phyloP scores from a whole-genome alignment of 1,140 invertebrate species.

The Drosophila pruinosa region DNA sequence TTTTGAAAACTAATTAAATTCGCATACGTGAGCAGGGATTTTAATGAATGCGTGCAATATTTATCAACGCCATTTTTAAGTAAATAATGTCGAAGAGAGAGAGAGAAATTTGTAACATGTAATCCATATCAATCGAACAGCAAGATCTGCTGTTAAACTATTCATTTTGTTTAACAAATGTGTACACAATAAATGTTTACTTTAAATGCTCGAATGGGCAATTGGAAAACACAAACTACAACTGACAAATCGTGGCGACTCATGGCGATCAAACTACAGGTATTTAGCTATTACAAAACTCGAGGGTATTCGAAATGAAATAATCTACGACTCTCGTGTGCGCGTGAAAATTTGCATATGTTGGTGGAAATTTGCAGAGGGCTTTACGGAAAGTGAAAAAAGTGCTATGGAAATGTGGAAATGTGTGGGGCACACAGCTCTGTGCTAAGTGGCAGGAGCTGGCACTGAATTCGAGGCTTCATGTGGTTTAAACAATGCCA shows the following conservation, averaged over 20 bases:
- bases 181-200: conserved; percentile 5
- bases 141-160: background rate
- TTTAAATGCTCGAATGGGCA: background rate
- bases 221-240: background rate
- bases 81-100: background rate
- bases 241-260: conserved; percentile 13
- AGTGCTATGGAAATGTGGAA: conserved; percentile 11
- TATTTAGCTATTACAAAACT: background rate
- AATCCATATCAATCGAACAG: background rate
- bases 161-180: background rate
- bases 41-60: background rate
- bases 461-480: conserved; percentile 6
- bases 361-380: conserved; percentile 61
- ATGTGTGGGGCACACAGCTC: conserved; percentile 46
- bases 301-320: conserved; percentile 12
- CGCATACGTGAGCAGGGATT: background rate
- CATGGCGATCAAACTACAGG: background rate
- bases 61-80: background rate
- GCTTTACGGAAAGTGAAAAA: conserved; percentile 20
- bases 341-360: conserved; percentile 79
- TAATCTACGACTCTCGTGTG: conserved; percentile 15
- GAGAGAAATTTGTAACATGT: background rate
- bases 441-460: conserved; percentile 55
- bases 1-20: background rate
- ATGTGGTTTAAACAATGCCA: conserved; percentile 47